Evolutionary conservation across 2,888 invertebrate species (phyloP), one percentile per base, ranked within the genome.

Genomic region (Latrodectus elegans): DNA sequence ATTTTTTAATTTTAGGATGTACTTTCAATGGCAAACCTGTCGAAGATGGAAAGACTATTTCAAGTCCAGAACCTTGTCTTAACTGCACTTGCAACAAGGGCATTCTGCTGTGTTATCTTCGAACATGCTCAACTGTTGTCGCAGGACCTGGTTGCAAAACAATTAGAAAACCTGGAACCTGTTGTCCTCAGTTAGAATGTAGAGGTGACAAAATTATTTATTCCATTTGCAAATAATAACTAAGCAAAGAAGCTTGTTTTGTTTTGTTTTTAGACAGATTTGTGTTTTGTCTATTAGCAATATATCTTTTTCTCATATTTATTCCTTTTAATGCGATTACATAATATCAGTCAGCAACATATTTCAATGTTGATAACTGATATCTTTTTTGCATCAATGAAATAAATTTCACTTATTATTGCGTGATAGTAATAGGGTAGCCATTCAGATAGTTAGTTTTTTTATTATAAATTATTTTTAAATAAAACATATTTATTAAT

Each of bases 131-230:
- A 9, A 93, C 89, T 0, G 80, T 86, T 1, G 74, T 77, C 10
- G 52, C 78, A 0, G 26, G 53, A 0, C 84, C 77, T 10, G 89
- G 88, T 9, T 89, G 89, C 64, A 53, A 74, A n/a, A 26, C 84
- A 8, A 83, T 71, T 12, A 68, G 89, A 53, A 88, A 89, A 17
- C 67, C 76, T 11, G 88, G 86, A 17, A 79, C 88, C 14, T 97
- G 97, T 92, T 97, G 97, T 92, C 95, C 96, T 0, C 95, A 95
- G 91, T 93, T 97, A 90, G 94, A 95, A 84, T 97, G 96, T 92
- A 94, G 91, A 73, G 77, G 84, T 88, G 38, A 38, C 6, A 38
- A 4, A 38, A 64, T 10, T 17, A 64, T 64, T 15, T n/a, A n/a
- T 0, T 8, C 64, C 17, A n/a, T 64, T 64, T 64, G 17, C 11